Evolutionary conservation across 1,140 invertebrate species (phyloP).

Genomic region (Polypedilum pembai): DNA sequence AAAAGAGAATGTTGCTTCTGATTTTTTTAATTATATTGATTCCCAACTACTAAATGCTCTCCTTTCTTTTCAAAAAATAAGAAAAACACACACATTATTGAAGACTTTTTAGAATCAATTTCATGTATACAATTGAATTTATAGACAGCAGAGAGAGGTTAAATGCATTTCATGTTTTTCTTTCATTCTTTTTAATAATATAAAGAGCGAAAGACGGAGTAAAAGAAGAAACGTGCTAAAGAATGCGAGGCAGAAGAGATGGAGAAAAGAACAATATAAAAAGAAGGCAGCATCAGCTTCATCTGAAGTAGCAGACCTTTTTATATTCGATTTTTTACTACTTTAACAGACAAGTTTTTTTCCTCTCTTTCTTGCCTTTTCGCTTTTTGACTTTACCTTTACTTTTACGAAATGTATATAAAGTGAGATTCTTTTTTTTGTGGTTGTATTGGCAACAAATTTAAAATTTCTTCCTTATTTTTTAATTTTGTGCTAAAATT

Average conservation of each 20-base stretch:
- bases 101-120: too few species aligned
- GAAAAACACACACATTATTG: too few species aligned
- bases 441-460: too few species aligned
- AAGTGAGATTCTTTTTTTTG: too few species aligned
- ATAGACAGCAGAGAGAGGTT: background rate
- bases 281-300: conserved; percentile 15
- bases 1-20: conserved; percentile 3
- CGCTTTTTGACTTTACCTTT: too few species aligned
- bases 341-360: conserved; percentile 18
- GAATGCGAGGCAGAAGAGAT: background rate
- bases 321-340: conserved; percentile 24
- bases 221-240: conserved; percentile 6
- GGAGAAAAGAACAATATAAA: conserved; percentile 19
- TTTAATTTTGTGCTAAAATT: too few species aligned
- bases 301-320: conserved; percentile 25
- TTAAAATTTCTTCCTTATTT: too few species aligned
- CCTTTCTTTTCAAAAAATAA: too few species aligned
- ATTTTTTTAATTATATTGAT: background rate
- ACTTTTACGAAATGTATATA: too few species aligned
- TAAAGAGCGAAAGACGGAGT: background rate
- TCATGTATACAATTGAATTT: too few species aligned
- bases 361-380: background rate
- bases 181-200: too few species aligned
- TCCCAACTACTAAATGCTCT: too few species aligned
- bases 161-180: conserved; percentile 17